Percentiles rank a stretch among this genome's conserved stretches.
phyloP scores from a whole-genome alignment of 2,888 invertebrate species.

The Cheilosia pagana region DNA sequence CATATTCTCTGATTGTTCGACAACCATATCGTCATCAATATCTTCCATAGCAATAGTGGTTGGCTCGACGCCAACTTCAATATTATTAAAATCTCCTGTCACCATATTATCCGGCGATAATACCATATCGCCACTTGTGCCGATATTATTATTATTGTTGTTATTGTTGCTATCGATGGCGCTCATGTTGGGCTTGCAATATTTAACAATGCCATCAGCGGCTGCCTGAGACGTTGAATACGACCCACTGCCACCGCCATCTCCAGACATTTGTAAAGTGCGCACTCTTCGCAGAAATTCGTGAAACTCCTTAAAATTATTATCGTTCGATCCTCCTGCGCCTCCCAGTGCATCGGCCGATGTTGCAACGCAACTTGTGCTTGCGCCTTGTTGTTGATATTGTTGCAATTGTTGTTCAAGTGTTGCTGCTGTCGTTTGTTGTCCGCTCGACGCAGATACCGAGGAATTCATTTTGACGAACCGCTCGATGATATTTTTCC shows the following conservation, averaged over 20 bases:
- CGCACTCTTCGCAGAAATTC: slow-evolving; percentile 79
- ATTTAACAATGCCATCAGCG: background rate
- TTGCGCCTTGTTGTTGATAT: slow-evolving; percentile 15
- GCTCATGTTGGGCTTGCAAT: background rate
- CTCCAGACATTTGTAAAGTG: slow-evolving; percentile 78
- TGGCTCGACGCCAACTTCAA: slow-evolving; percentile 80
- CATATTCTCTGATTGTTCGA: slow-evolving; percentile 20
- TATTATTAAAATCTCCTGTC: slow-evolving; percentile 48
- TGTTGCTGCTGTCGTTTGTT: slow-evolving; percentile 7
- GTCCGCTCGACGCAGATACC: background rate
- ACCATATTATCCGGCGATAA: background rate
- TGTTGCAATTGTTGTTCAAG: slow-evolving; percentile 36
- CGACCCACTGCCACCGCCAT: background rate
- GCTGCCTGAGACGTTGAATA: slow-evolving; percentile 14
- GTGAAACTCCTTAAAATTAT: slow-evolving; percentile 78
- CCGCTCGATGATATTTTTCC: background rate
- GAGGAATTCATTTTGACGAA: slow-evolving; percentile 23
- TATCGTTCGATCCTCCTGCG: slow-evolving; percentile 31
- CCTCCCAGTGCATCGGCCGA: slow-evolving; percentile 20
- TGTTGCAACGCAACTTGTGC: background rate
- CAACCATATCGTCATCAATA: slow-evolving; percentile 32
- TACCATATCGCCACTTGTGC: background rate
- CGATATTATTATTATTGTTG: background rate
- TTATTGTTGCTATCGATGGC: slow-evolving; percentile 4
- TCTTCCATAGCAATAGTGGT: slow-evolving; percentile 75